Evolutionary conservation across 2,888 invertebrate genomes (phyloP), one percentile per base, ranked within the genome.

Genomic region (Drosophila meridiana): DNA sequence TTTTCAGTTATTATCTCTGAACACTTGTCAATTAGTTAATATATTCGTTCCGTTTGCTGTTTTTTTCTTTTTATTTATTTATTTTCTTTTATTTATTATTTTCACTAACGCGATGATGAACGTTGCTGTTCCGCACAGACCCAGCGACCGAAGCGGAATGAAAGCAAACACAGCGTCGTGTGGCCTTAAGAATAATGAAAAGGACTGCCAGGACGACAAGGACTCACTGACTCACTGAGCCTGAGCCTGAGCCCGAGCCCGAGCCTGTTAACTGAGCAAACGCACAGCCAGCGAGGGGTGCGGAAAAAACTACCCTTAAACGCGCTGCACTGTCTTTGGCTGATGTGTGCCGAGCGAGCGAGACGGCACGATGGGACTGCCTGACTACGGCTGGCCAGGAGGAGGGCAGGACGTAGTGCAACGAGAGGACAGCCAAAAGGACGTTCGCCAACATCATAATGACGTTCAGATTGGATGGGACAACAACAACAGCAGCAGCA

Each of bases 81-180:
- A 20, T 52, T 26, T 40, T 60, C 32, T 55, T 26, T 34, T 59
- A 30, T 57, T 34, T 45, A n/a, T n/a, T n/a, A n/a, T n/a, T 69
- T 14, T 20, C 40, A 34, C 40, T 43, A 20, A 65, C 72, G 72
- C 78, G 76, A 69, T 62, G 81, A 66, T 55, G 50, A 66, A 78
- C 78, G 91, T 30, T 8, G 50, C n/a, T 34, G 50, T 81, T 87
- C 84, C 79, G 82, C 84, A 87, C 91, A 83, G 91, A 87, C 86
- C 81, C 82, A 91, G 86, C 87, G 90, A 86, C 90, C 91, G 90
- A 85, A 91, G 89, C 88, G 91, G 89, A 92, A 92, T 92, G 92
- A 90, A 83, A 83, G 78, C 74, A 90, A 90, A 88, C 78, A 82
- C 66, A 67, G 56, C 69, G 53, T 53, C 63, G 74, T 83, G 76